Percentiles rank a stretch among this genome's conserved stretches.
phyloP scores from a whole-genome alignment of 2,797 vertebrate genomes.

The Sebastes oblongus region DNA sequence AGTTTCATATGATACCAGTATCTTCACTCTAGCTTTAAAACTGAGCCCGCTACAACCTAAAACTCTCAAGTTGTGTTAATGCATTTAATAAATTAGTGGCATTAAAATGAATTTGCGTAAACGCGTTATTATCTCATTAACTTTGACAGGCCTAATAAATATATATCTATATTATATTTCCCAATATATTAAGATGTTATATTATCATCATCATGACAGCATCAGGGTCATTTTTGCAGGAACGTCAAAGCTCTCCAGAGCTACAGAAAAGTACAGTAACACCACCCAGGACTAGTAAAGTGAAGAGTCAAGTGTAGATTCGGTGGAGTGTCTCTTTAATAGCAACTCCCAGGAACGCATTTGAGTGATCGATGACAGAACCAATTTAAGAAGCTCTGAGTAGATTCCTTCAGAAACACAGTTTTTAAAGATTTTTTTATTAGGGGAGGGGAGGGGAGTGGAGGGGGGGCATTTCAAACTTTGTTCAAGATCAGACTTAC shows the following conservation, averaged over 20 bases:
- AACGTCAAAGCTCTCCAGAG: neutral
- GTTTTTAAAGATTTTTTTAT: neutral
- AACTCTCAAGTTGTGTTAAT: too few relatives aligned
- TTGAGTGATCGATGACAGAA: neutral
- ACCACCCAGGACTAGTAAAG: neutral
- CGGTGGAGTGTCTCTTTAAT: neutral
- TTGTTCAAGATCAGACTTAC: neutral
- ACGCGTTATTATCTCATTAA: too few relatives aligned
- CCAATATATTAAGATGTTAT: neutral
- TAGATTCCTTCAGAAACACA: neutral
- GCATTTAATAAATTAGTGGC: too few relatives aligned
- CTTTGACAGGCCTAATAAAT: too few relatives aligned
- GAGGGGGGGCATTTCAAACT: neutral
- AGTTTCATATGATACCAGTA: too few relatives aligned
- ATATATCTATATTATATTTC: neutral
- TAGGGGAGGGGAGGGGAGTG: too few relatives aligned
- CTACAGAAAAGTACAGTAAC: neutral
- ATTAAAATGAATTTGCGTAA: too few relatives aligned
- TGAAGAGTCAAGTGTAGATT: neutral
- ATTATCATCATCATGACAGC: neutral
- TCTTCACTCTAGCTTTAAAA: too few relatives aligned
- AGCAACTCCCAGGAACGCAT: neutral
- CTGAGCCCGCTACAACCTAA: too few relatives aligned
- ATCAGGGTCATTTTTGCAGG: neutral
- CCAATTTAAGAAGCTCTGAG: neutral